phyloP scores from a whole-genome alignment of 2,888 invertebrate species.

The Theodoxus fluviatilis region DNA sequence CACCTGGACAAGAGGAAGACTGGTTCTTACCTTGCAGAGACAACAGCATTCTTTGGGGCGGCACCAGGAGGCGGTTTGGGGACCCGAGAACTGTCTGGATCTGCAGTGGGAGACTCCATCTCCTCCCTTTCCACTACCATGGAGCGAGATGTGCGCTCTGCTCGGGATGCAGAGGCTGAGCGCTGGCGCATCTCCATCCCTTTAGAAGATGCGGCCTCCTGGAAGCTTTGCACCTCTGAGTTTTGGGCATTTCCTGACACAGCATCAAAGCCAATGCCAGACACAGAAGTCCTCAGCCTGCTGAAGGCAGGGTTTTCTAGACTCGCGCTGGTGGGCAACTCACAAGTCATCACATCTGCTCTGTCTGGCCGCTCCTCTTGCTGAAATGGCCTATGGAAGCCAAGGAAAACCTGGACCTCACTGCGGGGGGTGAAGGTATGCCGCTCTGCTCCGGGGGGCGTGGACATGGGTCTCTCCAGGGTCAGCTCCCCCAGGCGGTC shows the following conservation, averaged over 20 bases:
- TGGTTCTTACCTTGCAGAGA: constrained; percentile 49
- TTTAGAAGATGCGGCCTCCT: no score
- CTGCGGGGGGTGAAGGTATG: no score
- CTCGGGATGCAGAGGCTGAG: constrained; percentile 46
- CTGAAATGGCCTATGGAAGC: no score
- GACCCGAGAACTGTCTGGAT: constrained; percentile 39
- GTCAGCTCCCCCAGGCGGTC: no score
- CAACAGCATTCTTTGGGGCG: constrained; percentile 52
- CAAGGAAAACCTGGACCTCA: no score
- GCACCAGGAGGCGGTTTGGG: constrained; percentile 57
- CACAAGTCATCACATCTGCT: constrained; percentile 14
- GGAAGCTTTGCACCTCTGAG: no score
- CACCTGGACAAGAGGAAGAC: constrained; percentile 17
- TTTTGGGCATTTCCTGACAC: no score
- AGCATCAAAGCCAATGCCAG: no score
- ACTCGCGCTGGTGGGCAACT: not conserved
- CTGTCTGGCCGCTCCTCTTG: constrained; percentile 28
- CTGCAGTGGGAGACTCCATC: no score
- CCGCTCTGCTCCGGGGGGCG: constrained; percentile 34
- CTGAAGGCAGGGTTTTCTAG: not conserved
- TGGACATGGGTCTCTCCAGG: constrained; percentile 32
- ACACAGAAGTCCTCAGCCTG: not conserved
- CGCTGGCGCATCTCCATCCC: constrained; percentile 37
- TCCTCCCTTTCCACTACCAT: no score
- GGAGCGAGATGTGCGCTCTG: constrained; percentile 35